These are phyloP conservation scores for Tragulus kanchil DNA, from an alignment of 2,113 vertebrate genomes.

Conservation along the genomic window DNA sequence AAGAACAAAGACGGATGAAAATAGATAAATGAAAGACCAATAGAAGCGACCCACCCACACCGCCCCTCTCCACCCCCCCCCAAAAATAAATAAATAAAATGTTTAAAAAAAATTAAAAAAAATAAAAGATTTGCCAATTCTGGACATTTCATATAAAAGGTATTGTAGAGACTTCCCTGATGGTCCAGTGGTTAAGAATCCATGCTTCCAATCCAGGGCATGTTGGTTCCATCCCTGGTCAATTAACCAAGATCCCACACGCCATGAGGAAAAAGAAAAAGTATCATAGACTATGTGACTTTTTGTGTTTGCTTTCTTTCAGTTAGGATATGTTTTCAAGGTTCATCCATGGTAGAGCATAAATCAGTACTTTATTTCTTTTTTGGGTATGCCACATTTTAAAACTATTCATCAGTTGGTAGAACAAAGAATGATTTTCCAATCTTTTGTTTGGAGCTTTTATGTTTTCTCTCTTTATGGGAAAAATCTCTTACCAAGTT, in stretches of 20 bases:
- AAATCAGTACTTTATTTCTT: not conserved
- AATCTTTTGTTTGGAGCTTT: slow-evolving; percentile 30
- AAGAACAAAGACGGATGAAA: no score
- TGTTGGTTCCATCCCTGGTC: no score
- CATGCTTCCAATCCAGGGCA: no score
- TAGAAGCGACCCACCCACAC: no score
- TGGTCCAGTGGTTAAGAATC: no score
- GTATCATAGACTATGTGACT: not conserved
- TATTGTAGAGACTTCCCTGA: no score
- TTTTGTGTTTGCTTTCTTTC: slow-evolving; percentile 6
- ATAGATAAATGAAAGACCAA: no score
- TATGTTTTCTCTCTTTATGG: slow-evolving; percentile 18
- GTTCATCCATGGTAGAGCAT: not conserved
- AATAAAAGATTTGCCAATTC: no score
- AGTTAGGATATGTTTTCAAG: not conserved
- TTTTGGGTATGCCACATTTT: not conserved
- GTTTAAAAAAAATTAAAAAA: no score
- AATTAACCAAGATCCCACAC: not conserved
- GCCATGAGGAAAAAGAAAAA: not conserved
- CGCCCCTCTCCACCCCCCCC: no score
- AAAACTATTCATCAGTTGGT: not conserved
- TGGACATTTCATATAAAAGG: no score
- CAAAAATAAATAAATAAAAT: no score
- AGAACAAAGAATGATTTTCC: not conserved
- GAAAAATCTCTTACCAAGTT: slow-evolving; percentile 20